Evolutionary conservation across 2,888 invertebrate genomes (phyloP), one percentile per base, ranked within the genome.

Genomic region (Phaonia tiefii): DNA sequence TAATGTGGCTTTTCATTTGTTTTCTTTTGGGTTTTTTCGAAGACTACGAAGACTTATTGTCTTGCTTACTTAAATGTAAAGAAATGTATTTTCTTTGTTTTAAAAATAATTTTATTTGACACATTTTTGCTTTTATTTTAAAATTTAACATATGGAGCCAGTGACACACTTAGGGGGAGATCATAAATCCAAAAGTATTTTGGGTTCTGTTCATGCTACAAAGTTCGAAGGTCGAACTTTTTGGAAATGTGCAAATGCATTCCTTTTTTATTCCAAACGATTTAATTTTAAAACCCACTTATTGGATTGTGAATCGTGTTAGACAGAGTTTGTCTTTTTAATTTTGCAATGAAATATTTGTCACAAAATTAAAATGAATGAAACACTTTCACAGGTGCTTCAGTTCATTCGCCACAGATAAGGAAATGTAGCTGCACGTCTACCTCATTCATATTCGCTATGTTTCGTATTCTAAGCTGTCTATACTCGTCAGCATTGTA

Each of bases 1-100:
- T 69, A 56, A 71, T 74, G 71, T 79, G 46, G 44, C 17, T 72
- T 69, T 67, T 70, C 75, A 31, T 58, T 71, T 70, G 11, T 39
- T 42, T 10, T 66, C 42, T 60, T 72, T 58, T 37, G n/a, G n/a
- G n/a, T n/a, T n/a, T 49, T 49, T 49, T 15, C 15, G n/a, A 31
- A 8, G 4, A 31, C n/a, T n/a, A n/a, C 10, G 13, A 56, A 26
- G 13, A 56, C 42, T 65, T 56, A 2, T 25, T 56, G n/a, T 44
- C n/a, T 26, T 56, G 13, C 1, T 49, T 20, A 1, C 20, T 17
- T 17, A 15, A 17, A 20, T 20, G 13, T 7, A 13, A n/a, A 54
- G 39, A 39, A 31, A 8, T 5, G 2, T 25, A 25, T 70, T 26
- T 65, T 65, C 63, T 56, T 42, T 69, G 25, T 37, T 71, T 65